Evolutionary conservation across 2,888 invertebrate species (phyloP), one percentile per base, ranked within the genome.

Genomic region (Malacosoma neustria): DNA sequence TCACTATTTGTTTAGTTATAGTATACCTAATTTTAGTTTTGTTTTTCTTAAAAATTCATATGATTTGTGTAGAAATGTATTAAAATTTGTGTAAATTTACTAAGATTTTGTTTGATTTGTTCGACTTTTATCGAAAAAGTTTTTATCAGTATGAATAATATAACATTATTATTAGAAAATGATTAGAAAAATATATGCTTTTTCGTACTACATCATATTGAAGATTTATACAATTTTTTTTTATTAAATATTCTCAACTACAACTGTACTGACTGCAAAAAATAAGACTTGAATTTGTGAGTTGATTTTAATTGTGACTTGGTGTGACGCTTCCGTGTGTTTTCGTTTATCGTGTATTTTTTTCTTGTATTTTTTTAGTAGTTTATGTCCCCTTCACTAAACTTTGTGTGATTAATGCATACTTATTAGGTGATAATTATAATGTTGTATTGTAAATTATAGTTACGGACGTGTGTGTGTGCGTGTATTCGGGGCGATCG

Each of bases 401-500:
- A 22, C 22, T 22, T 22, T 22, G 61, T 62, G 55, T 55, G 38
- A 34, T 60, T 58, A 49, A 49, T 33, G 57, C 61, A 66, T 61
- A 61, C 61, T 55, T 60, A 49, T 45, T 61, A 61, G 59, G 51
- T 55, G 50, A 55, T 60, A 55, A 58, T 46, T 64, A 51, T 60
- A 58, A 56, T 58, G 55, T 55, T 54, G 54, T 53, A 57, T 53
- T 57, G 48, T 40, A 42, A 34, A 40, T 22, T 32, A 13, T 41
- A 48, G 46, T 57, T 49, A 60, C 57, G 54, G 58, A 62, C 54
- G 60, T 59, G 61, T 62, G 55, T 59, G 41, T 59, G 61, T 55
- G 55, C 22, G 22, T 51, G 62, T 54, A 53, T 62, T 61, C n/a
- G 63, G 51, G 80, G 80, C 79, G 80, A 69, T 66, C 81, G 81